Conservation (phyloP, 2,797 vertebrate genomes). For the Catharus ustulatus region DNA sequence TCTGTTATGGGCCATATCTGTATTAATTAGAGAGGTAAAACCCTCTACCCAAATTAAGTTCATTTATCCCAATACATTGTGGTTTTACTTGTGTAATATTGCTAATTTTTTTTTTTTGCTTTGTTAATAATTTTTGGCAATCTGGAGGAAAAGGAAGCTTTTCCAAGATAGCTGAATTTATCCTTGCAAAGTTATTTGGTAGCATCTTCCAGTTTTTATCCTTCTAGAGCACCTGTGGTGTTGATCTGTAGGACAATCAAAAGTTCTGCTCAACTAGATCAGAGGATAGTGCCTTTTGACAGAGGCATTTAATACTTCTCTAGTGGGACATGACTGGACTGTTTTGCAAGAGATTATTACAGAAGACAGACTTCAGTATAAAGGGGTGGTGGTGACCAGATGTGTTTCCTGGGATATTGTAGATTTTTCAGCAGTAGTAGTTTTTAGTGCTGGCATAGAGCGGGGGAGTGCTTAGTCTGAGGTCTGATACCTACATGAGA, state of each 20-base stretch:
- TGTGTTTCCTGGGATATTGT: not conserved
- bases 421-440: not conserved
- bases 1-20: not conserved
- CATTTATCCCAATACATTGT: not conserved
- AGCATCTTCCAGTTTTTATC: not conserved
- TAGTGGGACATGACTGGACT: not conserved
- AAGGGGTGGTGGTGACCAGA: not conserved
- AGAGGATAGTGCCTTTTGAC: not conserved
- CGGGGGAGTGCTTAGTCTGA: not conserved
- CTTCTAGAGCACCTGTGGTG: not conserved
- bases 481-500: not conserved
- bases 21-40: not conserved
- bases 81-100: not conserved
- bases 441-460: not conserved
- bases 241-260: not conserved
- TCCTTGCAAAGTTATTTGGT: not conserved
- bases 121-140: not conserved
- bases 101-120: not conserved
- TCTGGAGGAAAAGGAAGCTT: not conserved
- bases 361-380: not conserved
- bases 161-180: not conserved
- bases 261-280: not conserved
- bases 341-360: not conserved
- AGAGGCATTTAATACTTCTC: constrained; percentile 1
- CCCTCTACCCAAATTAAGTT: not conserved